Evolutionary conservation across 2,113 vertebrate genomes (phyloP).

Genomic region (Cottus gobio): DNA sequence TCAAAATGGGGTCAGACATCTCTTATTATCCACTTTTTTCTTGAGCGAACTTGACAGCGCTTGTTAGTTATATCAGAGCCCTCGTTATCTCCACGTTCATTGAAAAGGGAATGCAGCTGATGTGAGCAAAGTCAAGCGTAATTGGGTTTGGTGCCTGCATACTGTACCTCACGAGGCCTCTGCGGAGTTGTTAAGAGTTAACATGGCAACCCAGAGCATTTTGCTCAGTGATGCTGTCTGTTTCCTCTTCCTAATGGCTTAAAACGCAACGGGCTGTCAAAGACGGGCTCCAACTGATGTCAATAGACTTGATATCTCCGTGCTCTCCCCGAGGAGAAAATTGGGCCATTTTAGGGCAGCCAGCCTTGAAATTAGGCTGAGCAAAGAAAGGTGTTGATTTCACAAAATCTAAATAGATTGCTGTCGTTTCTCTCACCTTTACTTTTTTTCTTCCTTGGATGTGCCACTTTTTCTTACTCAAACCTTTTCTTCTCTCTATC

Average conservation of each 20-base stretch:
- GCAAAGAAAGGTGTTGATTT: conserved; percentile 65
- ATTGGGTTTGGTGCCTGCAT: conserved; percentile 46
- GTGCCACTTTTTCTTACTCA: conserved; percentile 34
- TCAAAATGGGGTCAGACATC: conserved; percentile 42
- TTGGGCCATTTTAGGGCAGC: conserved; percentile 63
- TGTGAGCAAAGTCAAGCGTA: conserved; percentile 51
- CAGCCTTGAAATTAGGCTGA: conserved; percentile 75
- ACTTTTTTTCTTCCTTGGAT: neutral
- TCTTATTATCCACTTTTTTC: conserved; percentile 47
- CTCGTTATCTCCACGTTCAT: conserved; percentile 34
- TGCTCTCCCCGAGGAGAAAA: conserved; percentile 49
- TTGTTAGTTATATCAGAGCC: conserved; percentile 44
- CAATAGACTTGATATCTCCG: conserved; percentile 55
- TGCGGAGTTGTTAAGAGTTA: conserved; percentile 40
- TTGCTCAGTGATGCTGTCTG: conserved; percentile 33
- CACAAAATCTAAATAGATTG: conserved; percentile 64
- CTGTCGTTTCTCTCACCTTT: conserved; percentile 45
- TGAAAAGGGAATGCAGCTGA: conserved; percentile 31
- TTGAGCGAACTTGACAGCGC: conserved; percentile 30
- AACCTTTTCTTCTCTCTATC: neutral
- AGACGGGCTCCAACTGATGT: conserved; percentile 49
- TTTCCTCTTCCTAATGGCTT: conserved; percentile 47
- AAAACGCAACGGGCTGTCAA: conserved; percentile 31
- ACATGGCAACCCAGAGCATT: conserved; percentile 37
- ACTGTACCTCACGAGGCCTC: conserved; percentile 22